Percentiles rank a stretch among this genome's conserved stretches.
Conservation (phyloP, 2,888 invertebrate species). For the Malacosoma neustria region DNA sequence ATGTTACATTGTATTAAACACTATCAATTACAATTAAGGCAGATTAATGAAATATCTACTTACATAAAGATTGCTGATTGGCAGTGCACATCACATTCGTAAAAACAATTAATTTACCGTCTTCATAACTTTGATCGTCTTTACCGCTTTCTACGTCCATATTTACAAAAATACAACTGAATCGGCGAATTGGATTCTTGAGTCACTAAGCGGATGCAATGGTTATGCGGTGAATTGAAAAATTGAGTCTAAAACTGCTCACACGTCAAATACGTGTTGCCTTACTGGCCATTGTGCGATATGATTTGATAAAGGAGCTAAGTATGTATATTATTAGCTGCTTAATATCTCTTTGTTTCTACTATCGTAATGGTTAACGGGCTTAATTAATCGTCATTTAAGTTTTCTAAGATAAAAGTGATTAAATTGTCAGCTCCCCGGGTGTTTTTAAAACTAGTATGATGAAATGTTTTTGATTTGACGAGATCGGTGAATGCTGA, state of each 20-base stretch:
- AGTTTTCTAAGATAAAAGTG: too few relatives aligned
- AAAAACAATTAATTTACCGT: conserved; percentile 44
- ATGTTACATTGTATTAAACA: too few relatives aligned
- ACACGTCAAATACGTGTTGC: neutral
- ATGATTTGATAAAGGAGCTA: neutral
- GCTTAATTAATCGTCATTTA: too few relatives aligned
- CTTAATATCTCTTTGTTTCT: too few relatives aligned
- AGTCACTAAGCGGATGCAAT: conserved; percentile 19
- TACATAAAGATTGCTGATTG: conserved; percentile 13
- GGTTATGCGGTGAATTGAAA: conserved; percentile 34
- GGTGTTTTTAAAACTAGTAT: too few relatives aligned
- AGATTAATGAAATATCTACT: neutral
- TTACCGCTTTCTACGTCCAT: conserved; percentile 52
- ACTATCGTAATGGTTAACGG: too few relatives aligned
- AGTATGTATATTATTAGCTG: too few relatives aligned
- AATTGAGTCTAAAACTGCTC: conserved; percentile 23
- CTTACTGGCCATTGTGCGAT: neutral
- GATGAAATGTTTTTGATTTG: too few relatives aligned
- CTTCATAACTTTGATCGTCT: conserved; percentile 46
- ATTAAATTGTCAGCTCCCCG: too few relatives aligned
- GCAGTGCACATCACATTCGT: conserved; percentile 15
- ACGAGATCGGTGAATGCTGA: too few relatives aligned
- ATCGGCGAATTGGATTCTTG: too few relatives aligned
- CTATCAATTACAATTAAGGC: neutral
- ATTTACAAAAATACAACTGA: too few relatives aligned